Base-by-base conservation (phyloP, 53 echinoderm and acorn worm species). In the Temnopleurus reevesii region DNA sequence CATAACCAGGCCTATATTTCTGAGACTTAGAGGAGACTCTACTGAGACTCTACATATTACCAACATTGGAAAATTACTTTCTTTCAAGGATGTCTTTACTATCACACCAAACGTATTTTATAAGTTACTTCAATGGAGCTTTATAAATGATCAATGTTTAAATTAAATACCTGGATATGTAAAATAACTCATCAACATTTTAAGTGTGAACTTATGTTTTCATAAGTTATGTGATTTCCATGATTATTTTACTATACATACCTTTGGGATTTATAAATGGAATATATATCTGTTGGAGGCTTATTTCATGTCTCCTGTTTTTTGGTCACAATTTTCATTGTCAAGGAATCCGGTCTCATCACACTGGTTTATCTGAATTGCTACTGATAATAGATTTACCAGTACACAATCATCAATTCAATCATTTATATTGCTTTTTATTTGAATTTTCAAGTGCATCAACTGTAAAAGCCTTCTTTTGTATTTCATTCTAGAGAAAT, bases 401-500 rank as follows among this genome's bases (percentile, higher is more conserved):
- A 41, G 43, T 71, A 43, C 71, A 38, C 41, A 30, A 71, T 71
- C 1, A 41, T 4, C 41, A 21, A 38, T 71, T 71, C 23, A 71
- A 71, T 12, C 36, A 21, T 71, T 38, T 64, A 12, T 64, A 34
- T 71, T 41, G n/a, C n/a, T 71, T 71, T 41, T 8, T 71, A 23
- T 71, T 36, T 8, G 41, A 36, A 41, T 71, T 41, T 71, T 71
- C 71, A 71, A 71, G 71, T 71, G 71, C 71, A 71, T 71, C 71
- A 38, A 71, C 41, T 41, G 21, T 71, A 17, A 71, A 71, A 71
- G 71, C 71, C 71, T 71, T 71, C 71, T 43, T 71, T 71, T 71
- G 41, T 71, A 71, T 56, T 71, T 71, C 36, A 38, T 71, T 71
- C 43, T 38, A 41, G 71, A 21, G n/a, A 41, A 41, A n/a, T 71